Evolutionary conservation across 2,797 vertebrate species (phyloP).

Genomic region (Ceryle rudis): DNA sequence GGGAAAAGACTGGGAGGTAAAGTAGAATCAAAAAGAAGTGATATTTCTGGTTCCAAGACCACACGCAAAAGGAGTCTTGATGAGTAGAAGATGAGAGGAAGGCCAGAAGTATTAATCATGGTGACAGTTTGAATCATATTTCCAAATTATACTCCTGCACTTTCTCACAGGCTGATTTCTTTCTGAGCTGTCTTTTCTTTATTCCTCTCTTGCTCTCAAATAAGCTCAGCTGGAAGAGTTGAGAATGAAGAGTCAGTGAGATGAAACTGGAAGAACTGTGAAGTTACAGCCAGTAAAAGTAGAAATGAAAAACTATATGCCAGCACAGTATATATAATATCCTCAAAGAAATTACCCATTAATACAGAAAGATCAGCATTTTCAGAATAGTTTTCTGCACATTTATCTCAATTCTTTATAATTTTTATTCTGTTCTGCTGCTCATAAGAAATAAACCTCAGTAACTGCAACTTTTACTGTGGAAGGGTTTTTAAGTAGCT

Average conservation of each 20-base stretch:
- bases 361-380: slow-evolving; percentile 2
- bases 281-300: slow-evolving; percentile 12
- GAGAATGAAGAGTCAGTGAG: slow-evolving; percentile 28
- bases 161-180: neutral
- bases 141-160: neutral
- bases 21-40: neutral
- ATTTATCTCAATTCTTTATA: neutral
- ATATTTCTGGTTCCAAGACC: neutral
- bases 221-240: neutral
- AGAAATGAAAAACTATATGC: slow-evolving; percentile 8
- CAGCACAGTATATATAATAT: neutral
- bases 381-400: neutral
- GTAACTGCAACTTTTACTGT: neutral
- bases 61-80: neutral
- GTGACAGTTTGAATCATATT: slow-evolving; percentile 7
- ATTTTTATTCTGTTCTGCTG: neutral
- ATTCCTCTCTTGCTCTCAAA: neutral
- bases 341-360: neutral
- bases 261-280: slow-evolving; percentile 18
- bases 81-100: neutral
- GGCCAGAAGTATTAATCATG: slow-evolving; percentile 45
- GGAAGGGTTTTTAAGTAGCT: neutral
- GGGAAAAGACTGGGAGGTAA: neutral
- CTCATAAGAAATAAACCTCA: neutral
- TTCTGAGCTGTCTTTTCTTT: neutral